These are phyloP conservation scores for Buathra laborator DNA, from an alignment of 2,888 invertebrate genomes.

Conservation along the genomic window DNA sequence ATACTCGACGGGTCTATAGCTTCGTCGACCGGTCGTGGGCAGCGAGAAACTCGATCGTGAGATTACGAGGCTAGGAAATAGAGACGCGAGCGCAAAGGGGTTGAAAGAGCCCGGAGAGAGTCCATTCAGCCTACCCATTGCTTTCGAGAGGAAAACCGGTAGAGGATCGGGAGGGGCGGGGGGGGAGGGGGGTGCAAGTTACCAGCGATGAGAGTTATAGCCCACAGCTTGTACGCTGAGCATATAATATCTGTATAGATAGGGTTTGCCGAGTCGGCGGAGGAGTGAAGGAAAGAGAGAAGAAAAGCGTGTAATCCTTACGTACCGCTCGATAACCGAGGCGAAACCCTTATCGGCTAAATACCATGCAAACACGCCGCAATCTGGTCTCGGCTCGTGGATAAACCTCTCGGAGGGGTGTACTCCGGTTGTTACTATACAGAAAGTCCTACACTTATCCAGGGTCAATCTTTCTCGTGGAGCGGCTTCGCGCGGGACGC, in stretches of 20 bases:
- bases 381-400: conserved; percentile 72
- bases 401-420: conserved; percentile 12
- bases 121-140: conserved; percentile 45
- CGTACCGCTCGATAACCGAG: conserved; percentile 76
- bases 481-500: conserved; percentile 33
- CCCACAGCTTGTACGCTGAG: neutral
- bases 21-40: conserved; percentile 8
- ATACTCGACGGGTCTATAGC: conserved; percentile 8
- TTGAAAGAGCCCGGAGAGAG: conserved; percentile 54
- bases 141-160: conserved; percentile 34
- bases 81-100: conserved; percentile 52
- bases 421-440: conserved; percentile 17
- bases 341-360: conserved; percentile 77
- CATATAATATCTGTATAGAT: conserved; percentile 22
- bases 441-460: conserved; percentile 52
- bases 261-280: neutral
- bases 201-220: conserved; percentile 24
- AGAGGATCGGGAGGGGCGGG: too few relatives aligned
- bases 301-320: conserved; percentile 78
- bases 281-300: conserved; percentile 21
- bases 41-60: conserved; percentile 41
- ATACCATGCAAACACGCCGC: conserved; percentile 81
- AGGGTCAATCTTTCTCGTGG: conserved; percentile 45
- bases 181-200: neutral
- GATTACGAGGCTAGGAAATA: conserved; percentile 56